Evolutionary conservation across 2,797 vertebrate genomes (phyloP).

Genomic region (Threskiornis aethiopicus): DNA sequence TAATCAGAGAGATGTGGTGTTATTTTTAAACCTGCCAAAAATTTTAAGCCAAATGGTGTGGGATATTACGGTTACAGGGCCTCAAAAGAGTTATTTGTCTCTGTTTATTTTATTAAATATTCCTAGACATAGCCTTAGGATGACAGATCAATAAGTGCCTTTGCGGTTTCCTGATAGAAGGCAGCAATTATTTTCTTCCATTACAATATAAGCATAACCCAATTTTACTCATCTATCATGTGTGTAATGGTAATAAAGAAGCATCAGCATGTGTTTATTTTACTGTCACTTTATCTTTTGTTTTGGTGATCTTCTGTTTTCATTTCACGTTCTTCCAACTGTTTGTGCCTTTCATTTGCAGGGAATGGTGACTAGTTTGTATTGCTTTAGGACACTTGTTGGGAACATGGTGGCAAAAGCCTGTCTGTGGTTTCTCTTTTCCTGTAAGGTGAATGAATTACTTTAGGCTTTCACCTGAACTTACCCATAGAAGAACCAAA

Average conservation of each 20-base stretch:
- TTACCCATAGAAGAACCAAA: not conserved
- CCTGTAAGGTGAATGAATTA: not conserved
- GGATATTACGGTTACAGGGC: constrained; percentile 51
- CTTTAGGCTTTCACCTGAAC: not conserved
- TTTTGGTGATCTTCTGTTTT: constrained; percentile 62
- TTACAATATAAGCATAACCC: constrained; percentile 77
- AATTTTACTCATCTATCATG: constrained; percentile 78
- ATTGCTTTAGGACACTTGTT: not conserved
- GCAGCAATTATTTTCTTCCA: constrained; percentile 80
- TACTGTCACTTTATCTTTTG: constrained; percentile 59
- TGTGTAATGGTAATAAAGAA: constrained; percentile 69
- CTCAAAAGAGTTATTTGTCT: constrained; percentile 74
- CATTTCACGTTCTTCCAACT: constrained; percentile 33
- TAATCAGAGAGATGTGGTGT: constrained; percentile 49
- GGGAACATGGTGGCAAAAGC: constrained; percentile 20
- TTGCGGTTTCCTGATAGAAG: constrained; percentile 80
- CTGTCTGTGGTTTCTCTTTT: constrained; percentile 54
- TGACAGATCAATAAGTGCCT: constrained; percentile 78
- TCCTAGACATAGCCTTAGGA: constrained; percentile 68
- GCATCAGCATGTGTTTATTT: constrained; percentile 65
- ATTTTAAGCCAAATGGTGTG: constrained; percentile 57
- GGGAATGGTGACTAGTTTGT: constrained; percentile 23
- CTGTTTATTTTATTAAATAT: constrained; percentile 81
- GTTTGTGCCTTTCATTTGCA: constrained; percentile 22
- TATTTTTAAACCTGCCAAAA: constrained; percentile 69